A percentile compares a stretch with the other conserved stretches of the same genome.
phyloP scores from a whole-genome alignment of 2,888 invertebrate species.

The Lithophane socia region DNA sequence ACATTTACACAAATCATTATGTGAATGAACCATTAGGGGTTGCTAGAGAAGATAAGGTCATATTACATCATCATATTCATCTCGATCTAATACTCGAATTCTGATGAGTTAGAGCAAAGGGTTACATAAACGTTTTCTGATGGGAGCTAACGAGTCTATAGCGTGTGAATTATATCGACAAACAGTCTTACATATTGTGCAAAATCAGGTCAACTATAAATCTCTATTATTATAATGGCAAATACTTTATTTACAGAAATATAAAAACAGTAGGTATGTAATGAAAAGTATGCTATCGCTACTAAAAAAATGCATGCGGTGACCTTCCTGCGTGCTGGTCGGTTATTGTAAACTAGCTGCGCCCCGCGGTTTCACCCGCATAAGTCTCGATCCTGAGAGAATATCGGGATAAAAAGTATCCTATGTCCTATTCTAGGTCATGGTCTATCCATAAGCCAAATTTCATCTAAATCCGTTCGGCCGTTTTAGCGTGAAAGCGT shows the following conservation, averaged over 20 bases:
- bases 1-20: neutral
- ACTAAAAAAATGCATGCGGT: neutral
- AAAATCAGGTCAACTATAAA: neutral
- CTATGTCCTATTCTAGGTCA: no score
- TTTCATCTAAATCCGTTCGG: no score
- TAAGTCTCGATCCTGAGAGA: no score
- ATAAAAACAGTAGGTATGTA: neutral
- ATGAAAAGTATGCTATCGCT: neutral
- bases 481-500: no score
- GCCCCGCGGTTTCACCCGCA: no score
- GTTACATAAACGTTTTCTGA: conserved; percentile 31
- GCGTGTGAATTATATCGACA: conserved; percentile 26
- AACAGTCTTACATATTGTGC: neutral
- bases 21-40: neutral
- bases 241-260: neutral
- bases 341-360: neutral
- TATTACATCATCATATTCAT: no score
- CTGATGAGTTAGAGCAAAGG: neutral
- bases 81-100: neutral
- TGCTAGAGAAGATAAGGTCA: no score
- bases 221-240: neutral
- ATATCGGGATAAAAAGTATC: no score
- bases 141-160: conserved; percentile 31
- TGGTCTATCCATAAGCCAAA: no score
- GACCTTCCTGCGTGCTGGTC: no score